Evolutionary conservation across 2,797 vertebrate species (phyloP), one percentile per base, ranked within the genome.

Genomic region (Prunella strophiata): DNA sequence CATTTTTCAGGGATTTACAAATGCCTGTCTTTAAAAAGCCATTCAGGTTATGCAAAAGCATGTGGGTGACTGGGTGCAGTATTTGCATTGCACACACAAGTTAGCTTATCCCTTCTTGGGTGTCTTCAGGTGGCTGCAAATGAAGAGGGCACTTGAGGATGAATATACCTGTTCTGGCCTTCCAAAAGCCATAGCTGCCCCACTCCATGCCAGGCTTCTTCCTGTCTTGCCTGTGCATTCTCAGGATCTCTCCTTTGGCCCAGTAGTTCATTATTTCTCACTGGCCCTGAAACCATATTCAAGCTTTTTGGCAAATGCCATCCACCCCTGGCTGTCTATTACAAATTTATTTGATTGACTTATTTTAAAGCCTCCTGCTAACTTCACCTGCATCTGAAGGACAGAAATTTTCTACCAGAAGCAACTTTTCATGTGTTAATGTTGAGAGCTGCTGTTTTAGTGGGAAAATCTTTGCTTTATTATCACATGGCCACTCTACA

Each of bases 41-140:
- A 0, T 63, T 40, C 25, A 45, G 15, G 6, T 62, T 63, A 9
- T 20, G 29, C 9, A 22, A 18, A 85, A 67, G 7, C 3, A 6
- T 17, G 34, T 26, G 29, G 15, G 14, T 55, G 52, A 14, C 36
- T 76, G 55, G 11, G 21, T 13, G 3, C 17, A 38, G 16, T 22
- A 18, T 21, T 42, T 18, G 13, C 19, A 48, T 27, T 2, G 0
- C 30, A 34, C 1, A 1, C 14, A 47, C 13, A 54, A 9, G 34
- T 11, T 36, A 91, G 10, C 12, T 61, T 57, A 50, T 34, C 13
- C 18, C 7, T 72, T 84, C 43, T 74, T 77, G 34, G 3, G 1
- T 88, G 50, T 71, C 22, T 83, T 77, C 27, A 72, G 61, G 29
- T 19, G 85, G 10, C 25, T 62, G 54, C 4, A 58, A 65, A 61